Evolutionary conservation across 2,113 vertebrate genomes (phyloP), one percentile per base, ranked within the genome.

Genomic region (Muntiacus reevesi): DNA sequence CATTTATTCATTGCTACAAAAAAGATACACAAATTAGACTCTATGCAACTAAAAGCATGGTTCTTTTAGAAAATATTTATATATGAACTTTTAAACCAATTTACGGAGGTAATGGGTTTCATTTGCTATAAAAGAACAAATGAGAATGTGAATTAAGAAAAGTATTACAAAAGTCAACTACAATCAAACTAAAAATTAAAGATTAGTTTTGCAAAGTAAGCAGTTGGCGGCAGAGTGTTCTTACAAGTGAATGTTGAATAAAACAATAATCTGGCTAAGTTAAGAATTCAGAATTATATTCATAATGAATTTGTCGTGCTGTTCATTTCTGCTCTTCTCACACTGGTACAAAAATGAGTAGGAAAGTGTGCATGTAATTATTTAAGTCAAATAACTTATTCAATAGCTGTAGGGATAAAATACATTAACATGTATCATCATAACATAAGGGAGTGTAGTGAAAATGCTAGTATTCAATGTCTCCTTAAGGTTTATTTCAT

Each of bases 1-100:
- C 13, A 94, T 28, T 52, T 52, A 89, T 87, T 91, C 16, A 76
- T 10, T 60, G 83, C 14, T n/a, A 87, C 25, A 50, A 74, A 84
- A 94, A 94, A 78, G 60, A 86, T 57, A 94, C 95, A 81, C 94
- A 86, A 92, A 92, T 95, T 85, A 87, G 60, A 62, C 64, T 96
- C 81, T 30, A 45, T 71, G 17, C 79, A 78, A 89, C 55, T 96
- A 81, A 93, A 97, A 91, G 19, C 8, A 67, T 62, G 82, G 60
- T 90, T 50, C 62, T 74, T 95, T 95, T 81, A 74, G 87, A 95
- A 97, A 97, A 96, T 84, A 97, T 87, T 91, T 96, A 87, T 82
- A 78, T 78, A 21, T 33, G 43, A 96, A 84, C 45, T 79, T 76
- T 74, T 30, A 36, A 89, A 82, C 76, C 76, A 92, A 62, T 97